Base-by-base conservation (phyloP, 1,140 invertebrate species). In the Drosophila serrata region DNA sequence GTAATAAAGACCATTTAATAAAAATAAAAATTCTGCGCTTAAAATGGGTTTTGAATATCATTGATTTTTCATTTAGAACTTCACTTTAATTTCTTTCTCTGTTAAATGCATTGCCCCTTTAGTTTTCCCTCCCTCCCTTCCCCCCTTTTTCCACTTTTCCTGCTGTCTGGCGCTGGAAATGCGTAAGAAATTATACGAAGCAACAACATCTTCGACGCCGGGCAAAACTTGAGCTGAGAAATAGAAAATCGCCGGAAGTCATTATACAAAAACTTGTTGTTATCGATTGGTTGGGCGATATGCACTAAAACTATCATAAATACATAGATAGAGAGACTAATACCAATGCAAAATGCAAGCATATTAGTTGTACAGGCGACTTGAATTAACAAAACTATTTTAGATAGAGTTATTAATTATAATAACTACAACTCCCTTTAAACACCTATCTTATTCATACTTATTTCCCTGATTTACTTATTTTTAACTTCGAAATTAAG, bases 201-300 rank as follows among this genome's bases (percentile, higher is more conserved):
- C 85, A 70, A 70, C 70, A 81, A 70, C 70, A 75, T 48, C 65
- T 75, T 68, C 74, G 69, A 53, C 43, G 67, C 75, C 82, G 84
- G 84, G 82, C 84, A 79, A 86, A 85, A 86, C 82, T 87, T 81
- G 45, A 82, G 82, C 82, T 82, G 79, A 87, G 82, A 86, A 86
- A 88, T 88, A 88, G 85, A 88, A 88, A 88, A 88, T 88, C 85
- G 81, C 85, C 85, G 85, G 85, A 88, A 88, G 85, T 88, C 85
- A 88, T 88, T 88, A 88, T 88, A 88, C 81, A 81, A 90, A 88
- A 88, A 90, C 84, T 88, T 90, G 85, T 85, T 90, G 85, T 88
- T 88, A 88, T 88, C 81, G 85, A 88, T 88, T 88, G 84, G 81
- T 85, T 84, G 81, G 68, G 69, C 77, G 84, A 90, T 88, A 88